Evolutionary conservation across 2,113 vertebrate genomes (phyloP).

Genomic region (Gracilinanus agilis): DNA sequence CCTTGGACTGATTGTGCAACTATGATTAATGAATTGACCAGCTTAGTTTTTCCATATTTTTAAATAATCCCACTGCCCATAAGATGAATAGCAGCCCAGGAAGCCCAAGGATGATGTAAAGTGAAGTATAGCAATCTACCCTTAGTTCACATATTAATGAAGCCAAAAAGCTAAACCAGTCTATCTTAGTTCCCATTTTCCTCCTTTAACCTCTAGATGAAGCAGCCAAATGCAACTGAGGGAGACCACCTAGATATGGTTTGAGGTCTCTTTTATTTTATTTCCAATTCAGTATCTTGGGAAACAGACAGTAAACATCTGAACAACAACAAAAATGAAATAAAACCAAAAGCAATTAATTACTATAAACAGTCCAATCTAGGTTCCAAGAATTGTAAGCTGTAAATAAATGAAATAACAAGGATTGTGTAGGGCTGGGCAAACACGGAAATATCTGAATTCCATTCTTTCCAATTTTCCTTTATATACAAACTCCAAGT

Average conservation of each 20-base stretch:
- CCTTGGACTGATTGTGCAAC: background rate
- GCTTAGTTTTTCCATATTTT: background rate
- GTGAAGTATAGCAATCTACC: background rate
- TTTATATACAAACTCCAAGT: slow-evolving; percentile 64
- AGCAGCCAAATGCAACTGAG: background rate
- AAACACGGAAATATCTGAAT: slow-evolving; percentile 72
- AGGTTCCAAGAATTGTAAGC: slow-evolving; percentile 50
- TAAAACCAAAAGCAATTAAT: slow-evolving; percentile 56
- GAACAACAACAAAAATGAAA: slow-evolving; percentile 58
- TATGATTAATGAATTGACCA: background rate
- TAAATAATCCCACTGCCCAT: background rate
- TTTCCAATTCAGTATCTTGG: slow-evolving; percentile 30
- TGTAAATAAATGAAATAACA: slow-evolving; percentile 58
- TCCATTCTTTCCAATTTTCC: slow-evolving; percentile 72
- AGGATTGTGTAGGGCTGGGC: background rate
- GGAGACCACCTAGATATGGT: background rate
- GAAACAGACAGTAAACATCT: slow-evolving; percentile 49
- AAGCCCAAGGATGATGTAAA: background rate
- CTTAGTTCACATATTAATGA: background rate
- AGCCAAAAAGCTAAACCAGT: slow-evolving; percentile 14
- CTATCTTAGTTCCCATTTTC: background rate
- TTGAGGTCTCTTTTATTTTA: background rate
- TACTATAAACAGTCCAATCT: slow-evolving; percentile 51
- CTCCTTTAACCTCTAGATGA: background rate
- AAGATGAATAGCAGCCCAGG: background rate